phyloP scores from a whole-genome alignment of 2,888 invertebrate species.

The Kuschelorhynchus macadamiae region DNA sequence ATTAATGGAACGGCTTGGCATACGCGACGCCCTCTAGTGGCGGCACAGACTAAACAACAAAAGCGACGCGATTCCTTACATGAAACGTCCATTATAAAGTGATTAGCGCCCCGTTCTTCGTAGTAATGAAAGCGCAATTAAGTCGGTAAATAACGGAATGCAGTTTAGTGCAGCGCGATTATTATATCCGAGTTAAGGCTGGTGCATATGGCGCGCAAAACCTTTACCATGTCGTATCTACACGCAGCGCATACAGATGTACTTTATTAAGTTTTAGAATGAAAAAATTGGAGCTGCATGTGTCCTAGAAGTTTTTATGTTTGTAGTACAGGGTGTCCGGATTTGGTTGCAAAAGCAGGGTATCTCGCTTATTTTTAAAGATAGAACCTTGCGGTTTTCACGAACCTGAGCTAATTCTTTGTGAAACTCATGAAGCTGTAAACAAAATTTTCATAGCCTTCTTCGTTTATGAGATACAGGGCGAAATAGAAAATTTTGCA shows the following conservation, averaged over 20 bases:
- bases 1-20: neutral
- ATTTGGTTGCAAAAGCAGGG: no score
- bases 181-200: constrained; percentile 44
- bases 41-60: neutral
- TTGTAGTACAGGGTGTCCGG: no score
- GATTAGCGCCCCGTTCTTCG: constrained; percentile 46
- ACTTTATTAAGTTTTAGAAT: neutral
- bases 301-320: no score
- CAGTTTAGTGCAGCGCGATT: constrained; percentile 43
- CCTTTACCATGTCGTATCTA: constrained; percentile 7
- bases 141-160: constrained; percentile 47
- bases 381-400: no score
- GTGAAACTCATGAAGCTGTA: no score
- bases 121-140: constrained; percentile 46
- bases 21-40: neutral
- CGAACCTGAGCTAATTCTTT: no score
- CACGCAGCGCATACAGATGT: neutral
- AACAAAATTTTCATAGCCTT: no score
- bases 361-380: no score
- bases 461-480: no score
- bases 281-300: no score
- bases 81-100: constrained; percentile 48
- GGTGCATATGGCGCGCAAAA: constrained; percentile 39
- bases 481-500: no score
- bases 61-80: constrained; percentile 20